These are phyloP conservation scores for Chascanopsetta lugubris DNA, from an alignment of 2,113 vertebrate genomes.

Conservation along the genomic window DNA sequence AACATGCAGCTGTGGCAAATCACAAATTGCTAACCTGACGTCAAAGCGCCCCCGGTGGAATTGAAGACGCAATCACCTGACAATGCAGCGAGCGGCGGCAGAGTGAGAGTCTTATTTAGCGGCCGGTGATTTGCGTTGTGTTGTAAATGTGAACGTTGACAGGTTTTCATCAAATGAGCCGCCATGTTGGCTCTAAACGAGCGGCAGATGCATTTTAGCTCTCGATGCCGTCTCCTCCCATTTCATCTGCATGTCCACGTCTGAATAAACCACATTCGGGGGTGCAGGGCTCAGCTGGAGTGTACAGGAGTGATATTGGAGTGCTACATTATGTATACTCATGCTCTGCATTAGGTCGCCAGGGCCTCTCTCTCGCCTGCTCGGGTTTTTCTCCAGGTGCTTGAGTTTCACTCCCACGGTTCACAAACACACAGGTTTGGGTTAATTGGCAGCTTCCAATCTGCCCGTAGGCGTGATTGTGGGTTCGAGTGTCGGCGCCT, in stretches of 20 bases:
- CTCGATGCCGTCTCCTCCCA: neutral
- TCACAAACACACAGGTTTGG: neutral
- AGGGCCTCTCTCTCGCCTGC: no score
- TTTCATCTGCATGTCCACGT: neutral
- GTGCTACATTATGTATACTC: neutral
- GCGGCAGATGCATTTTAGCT: neutral
- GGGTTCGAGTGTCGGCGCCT: neutral
- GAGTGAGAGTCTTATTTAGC: slow-evolving; percentile 43
- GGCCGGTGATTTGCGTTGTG: slow-evolving; percentile 3
- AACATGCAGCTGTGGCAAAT: slow-evolving; percentile 62
- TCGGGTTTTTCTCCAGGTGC: neutral
- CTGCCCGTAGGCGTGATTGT: neutral
- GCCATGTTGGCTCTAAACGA: neutral
- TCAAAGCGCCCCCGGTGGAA: slow-evolving; percentile 62
- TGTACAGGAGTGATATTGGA: no score
- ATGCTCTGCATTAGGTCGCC: neutral
- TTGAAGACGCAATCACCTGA: slow-evolving; percentile 42
- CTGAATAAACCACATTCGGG: neutral
- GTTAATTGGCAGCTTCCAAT: neutral
- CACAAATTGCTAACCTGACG: slow-evolving; percentile 69
- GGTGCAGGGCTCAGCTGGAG: neutral
- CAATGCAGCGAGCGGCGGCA: slow-evolving; percentile 22
- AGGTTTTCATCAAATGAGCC: slow-evolving; percentile 25
- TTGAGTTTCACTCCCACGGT: neutral
- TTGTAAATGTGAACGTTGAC: slow-evolving; percentile 22